These are phyloP conservation scores for Leucoraja ocellata DNA, from an alignment of 2,797 vertebrate species.

Conservation along the genomic window DNA sequence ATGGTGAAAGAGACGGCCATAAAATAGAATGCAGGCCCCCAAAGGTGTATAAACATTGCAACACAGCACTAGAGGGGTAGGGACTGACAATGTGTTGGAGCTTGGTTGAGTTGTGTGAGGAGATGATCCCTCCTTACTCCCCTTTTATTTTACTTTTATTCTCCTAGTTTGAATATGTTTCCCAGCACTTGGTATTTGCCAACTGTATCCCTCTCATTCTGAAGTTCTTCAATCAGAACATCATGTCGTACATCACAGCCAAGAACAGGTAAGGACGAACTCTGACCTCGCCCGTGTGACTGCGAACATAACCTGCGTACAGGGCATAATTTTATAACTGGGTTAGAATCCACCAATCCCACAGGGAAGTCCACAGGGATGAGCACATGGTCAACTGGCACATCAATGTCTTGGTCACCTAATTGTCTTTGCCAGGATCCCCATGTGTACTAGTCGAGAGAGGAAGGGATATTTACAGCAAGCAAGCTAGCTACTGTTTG, in stretches of 20 bases:
- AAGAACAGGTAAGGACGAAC: conserved; percentile 78
- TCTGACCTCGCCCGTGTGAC: not conserved
- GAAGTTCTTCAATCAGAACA: conserved; percentile 99
- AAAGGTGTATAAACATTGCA: not conserved
- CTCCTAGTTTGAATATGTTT: conserved; percentile 86
- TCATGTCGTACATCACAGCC: conserved; percentile 94
- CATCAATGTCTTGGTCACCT: not conserved
- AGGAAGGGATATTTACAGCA: not conserved
- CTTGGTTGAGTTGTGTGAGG: not conserved
- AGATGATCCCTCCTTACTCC: not conserved
- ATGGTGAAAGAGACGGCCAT: not conserved
- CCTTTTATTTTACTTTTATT: too few relatives aligned
- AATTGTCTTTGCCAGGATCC: not conserved
- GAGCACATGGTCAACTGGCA: not conserved
- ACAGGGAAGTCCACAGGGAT: not conserved
- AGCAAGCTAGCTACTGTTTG: not conserved
- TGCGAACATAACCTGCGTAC: not conserved
- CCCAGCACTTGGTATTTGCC: conserved; percentile 93
- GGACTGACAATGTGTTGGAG: not conserved
- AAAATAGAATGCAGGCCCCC: not conserved
- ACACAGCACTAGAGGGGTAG: not conserved
- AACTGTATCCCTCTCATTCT: conserved; percentile 97
- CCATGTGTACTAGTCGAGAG: not conserved
- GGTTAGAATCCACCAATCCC: not conserved
- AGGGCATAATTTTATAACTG: not conserved